These are phyloP conservation scores for Bursaphelenchus okinawaensis DNA, from an alignment of 2,888 invertebrate genomes.

Conservation along the genomic window DNA sequence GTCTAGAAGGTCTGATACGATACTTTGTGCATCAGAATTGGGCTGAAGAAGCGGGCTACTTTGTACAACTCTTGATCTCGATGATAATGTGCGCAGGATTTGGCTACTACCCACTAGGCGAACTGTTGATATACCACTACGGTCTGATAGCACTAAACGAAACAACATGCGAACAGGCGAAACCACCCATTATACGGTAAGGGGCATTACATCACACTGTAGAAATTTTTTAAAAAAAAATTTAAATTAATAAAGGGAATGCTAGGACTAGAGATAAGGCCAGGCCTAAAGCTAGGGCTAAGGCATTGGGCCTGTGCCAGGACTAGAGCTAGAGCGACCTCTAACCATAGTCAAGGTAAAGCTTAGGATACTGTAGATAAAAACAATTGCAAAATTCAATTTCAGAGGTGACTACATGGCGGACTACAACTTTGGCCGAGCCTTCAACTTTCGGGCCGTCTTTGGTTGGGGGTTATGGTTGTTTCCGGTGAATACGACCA, in stretches of 20 bases:
- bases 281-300: too few relatives aligned
- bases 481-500: slow-evolving; percentile 33
- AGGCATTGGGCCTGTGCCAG: too few relatives aligned
- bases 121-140: slow-evolving; percentile 29
- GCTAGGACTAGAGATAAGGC: too few relatives aligned
- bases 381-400: background rate
- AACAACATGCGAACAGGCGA: slow-evolving; percentile 51
- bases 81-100: slow-evolving; percentile 18
- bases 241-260: too few relatives aligned
- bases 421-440: slow-evolving; percentile 40
- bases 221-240: too few relatives aligned
- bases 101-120: slow-evolving; percentile 39
- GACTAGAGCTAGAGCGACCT: too few relatives aligned
- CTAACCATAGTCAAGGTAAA: too few relatives aligned
- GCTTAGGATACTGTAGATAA: too few relatives aligned
- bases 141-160: slow-evolving; percentile 37
- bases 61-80: slow-evolving; percentile 21
- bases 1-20: slow-evolving; percentile 34
- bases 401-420: slow-evolving; percentile 35
- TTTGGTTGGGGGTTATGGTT: slow-evolving; percentile 48
- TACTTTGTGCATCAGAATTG: slow-evolving; percentile 35
- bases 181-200: slow-evolving; percentile 37
- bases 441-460: slow-evolving; percentile 31
- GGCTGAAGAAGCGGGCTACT: slow-evolving; percentile 22
- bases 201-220: too few relatives aligned